A percentile compares a stretch with the other conserved stretches of the same genome.
These are phyloP conservation scores for Zaprionus tsacasi DNA, from an alignment of 1,140 invertebrate genomes.

Conservation along the genomic window DNA sequence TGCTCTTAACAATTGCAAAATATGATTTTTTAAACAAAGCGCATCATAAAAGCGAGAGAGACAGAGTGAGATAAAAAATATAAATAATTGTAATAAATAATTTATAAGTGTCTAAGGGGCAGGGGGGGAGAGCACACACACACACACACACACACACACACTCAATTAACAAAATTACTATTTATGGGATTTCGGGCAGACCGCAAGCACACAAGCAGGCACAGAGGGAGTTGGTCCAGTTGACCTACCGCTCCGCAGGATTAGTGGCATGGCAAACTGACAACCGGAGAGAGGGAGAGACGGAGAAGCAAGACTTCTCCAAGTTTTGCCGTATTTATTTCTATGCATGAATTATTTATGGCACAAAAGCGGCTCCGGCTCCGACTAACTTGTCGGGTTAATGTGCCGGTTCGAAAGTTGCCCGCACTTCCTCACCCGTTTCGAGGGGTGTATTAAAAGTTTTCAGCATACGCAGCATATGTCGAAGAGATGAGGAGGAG, in stretches of 20 bases:
- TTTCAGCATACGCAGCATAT: conserved; percentile 39
- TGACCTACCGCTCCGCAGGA: conserved; percentile 55
- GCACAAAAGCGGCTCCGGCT: conserved; percentile 44
- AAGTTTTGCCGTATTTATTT: conserved; percentile 71
- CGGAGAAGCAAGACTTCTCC: conserved; percentile 38
- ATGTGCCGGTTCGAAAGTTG: conserved; percentile 32
- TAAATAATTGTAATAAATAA: conserved; percentile 38
- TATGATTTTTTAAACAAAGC: conserved; percentile 71
- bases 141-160: conserved; percentile 23
- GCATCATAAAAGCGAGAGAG: background rate
- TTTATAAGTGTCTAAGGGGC: conserved; percentile 55
- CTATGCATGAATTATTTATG: conserved; percentile 78
- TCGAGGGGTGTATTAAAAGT: conserved; percentile 50
- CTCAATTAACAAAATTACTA: conserved; percentile 80
- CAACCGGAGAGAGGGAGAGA: conserved; percentile 15
- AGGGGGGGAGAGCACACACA: background rate
- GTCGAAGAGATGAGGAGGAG: background rate
- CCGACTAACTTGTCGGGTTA: conserved; percentile 49
- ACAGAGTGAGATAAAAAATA: background rate
- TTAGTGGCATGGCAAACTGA: conserved; percentile 59
- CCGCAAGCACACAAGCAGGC: conserved; percentile 1
- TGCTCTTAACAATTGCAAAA: conserved; percentile 60
- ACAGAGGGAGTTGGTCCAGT: background rate
- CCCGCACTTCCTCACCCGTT: background rate
- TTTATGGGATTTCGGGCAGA: conserved; percentile 65